Conservation (phyloP, 2,797 vertebrate genomes). For the Gallinago solitaria region DNA sequence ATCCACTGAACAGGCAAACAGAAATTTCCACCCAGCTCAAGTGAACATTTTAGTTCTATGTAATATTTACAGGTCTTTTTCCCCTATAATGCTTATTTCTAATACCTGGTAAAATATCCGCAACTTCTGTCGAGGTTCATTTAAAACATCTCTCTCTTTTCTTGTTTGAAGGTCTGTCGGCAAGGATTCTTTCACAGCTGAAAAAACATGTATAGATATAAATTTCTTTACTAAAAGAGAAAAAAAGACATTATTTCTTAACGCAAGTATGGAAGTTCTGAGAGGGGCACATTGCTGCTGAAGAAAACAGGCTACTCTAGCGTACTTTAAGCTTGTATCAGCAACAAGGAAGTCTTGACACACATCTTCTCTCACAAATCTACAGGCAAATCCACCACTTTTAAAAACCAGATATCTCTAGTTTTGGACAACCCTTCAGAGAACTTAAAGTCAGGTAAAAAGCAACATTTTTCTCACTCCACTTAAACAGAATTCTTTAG, state of each 20-base stretch:
- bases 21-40: neutral
- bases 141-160: conserved; percentile 88
- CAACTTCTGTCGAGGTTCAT: conserved; percentile 93
- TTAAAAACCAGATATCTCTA: neutral
- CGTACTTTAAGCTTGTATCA: neutral
- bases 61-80: neutral
- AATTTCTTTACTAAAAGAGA: neutral
- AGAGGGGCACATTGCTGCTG: neutral
- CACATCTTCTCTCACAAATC: neutral
- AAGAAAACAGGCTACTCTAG: neutral
- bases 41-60: neutral
- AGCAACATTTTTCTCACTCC: neutral
- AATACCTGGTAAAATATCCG: conserved; percentile 98
- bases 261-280: neutral
- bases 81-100: neutral
- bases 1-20: neutral
- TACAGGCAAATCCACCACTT: neutral
- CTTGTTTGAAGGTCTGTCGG: conserved; percentile 89
- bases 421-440: neutral
- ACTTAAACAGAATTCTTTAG: neutral
- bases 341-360: neutral
- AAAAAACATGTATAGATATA: neutral
- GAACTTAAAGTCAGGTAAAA: neutral
- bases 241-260: neutral
- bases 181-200: conserved; percentile 93